Evolutionary conservation across 2,888 invertebrate species (phyloP).

Genomic region (Unio pictorum): DNA sequence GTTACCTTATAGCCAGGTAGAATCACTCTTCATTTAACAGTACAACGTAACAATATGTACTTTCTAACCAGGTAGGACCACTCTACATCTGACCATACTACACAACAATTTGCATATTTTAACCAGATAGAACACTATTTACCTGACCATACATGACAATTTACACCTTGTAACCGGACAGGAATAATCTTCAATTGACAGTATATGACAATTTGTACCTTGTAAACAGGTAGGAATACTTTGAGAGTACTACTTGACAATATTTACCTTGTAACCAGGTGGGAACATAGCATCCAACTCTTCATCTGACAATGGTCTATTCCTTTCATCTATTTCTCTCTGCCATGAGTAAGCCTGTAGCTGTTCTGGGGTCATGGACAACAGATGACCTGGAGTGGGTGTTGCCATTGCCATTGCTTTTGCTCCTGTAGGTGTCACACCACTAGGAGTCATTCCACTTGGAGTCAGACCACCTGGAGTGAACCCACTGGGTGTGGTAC

Average conservation of each 20-base stretch:
- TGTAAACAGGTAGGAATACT: neutral
- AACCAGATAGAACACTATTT: conserved; percentile 91
- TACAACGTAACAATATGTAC: conserved; percentile 78
- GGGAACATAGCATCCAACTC: conserved; percentile 98
- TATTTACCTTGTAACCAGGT: conserved; percentile 91
- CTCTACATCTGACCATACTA: neutral
- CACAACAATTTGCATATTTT: conserved; percentile 80
- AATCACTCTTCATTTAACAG: conserved; percentile 98
- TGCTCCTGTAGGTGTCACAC: conserved; percentile 75
- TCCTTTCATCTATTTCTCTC: conserved; percentile 98
- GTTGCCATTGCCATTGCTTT: conserved; percentile 99
- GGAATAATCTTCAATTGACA: conserved; percentile 99
- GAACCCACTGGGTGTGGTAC: conserved; percentile 71
- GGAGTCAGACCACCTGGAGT: conserved; percentile 70
- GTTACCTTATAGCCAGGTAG: conserved; percentile 98
- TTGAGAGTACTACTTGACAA: neutral
- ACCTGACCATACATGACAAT: neutral
- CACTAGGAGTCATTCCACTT: conserved; percentile 68
- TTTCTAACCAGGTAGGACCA: neutral
- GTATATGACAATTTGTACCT: conserved; percentile 75
- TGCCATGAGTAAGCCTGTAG: conserved; percentile 98
- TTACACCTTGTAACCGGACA: conserved; percentile 94
- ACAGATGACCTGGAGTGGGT: conserved; percentile 93
- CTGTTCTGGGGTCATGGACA: conserved; percentile 99
- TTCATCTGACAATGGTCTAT: conserved; percentile 95